These are phyloP conservation scores for Pseudotriccus pelzelni DNA, from an alignment of 2,797 vertebrate species.

Conservation along the genomic window DNA sequence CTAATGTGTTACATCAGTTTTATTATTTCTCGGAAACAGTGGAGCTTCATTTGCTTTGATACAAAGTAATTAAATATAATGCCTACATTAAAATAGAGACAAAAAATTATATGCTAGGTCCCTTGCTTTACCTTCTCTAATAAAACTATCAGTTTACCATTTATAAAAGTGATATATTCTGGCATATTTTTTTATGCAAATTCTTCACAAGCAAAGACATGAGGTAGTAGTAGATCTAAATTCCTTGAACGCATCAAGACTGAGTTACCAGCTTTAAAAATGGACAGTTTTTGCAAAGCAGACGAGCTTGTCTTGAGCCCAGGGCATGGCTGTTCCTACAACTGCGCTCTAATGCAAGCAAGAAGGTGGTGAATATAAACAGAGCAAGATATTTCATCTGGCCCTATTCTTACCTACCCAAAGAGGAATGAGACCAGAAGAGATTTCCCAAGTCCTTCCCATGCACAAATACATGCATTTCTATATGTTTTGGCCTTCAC, in stretches of 20 bases:
- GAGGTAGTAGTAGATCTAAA: background rate
- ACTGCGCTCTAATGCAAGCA: background rate
- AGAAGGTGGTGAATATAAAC: background rate
- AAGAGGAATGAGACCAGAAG: background rate
- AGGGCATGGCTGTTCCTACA: background rate
- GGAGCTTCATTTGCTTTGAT: background rate
- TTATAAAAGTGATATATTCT: background rate
- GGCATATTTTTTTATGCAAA: background rate
- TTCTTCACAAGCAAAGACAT: background rate
- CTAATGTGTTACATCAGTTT: background rate
- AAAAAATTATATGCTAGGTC: rapidly evolving
- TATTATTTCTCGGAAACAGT: background rate
- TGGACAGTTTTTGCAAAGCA: background rate
- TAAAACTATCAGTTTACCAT: background rate
- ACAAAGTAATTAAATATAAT: background rate
- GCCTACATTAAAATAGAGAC: background rate
- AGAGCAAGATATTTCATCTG: background rate
- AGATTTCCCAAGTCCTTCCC: background rate
- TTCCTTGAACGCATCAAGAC: background rate
- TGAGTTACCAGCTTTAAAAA: background rate
- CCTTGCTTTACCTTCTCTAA: background rate
- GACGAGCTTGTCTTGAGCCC: background rate
- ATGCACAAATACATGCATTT: background rate
- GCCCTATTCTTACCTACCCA: background rate
- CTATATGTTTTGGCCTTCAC: conserved; percentile 4